phyloP scores from a whole-genome alignment of 2,113 vertebrate genomes.

The Paedocypris sp. region DNA sequence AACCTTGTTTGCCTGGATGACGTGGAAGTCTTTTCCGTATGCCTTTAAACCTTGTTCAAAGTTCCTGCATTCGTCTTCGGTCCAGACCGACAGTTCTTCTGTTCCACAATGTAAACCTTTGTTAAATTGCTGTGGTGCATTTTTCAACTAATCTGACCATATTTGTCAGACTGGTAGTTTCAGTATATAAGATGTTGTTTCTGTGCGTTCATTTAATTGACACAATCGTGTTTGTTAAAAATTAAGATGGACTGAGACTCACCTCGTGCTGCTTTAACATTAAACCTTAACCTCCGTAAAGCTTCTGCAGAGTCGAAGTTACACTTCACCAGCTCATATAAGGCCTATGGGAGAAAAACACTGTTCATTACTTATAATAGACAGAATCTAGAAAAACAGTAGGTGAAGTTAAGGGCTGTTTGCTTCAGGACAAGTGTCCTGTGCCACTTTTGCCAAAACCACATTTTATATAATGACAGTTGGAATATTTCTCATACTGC shows the following conservation, averaged over 20 bases:
- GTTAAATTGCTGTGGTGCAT: not conserved
- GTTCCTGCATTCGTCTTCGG: conserved; percentile 94
- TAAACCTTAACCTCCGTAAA: conserved; percentile 83
- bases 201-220: too few species aligned
- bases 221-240: not conserved
- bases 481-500: too few species aligned
- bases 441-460: too few species aligned
- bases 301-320: conserved; percentile 92
- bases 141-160: too few species aligned
- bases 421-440: too few species aligned
- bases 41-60: conserved; percentile 96
- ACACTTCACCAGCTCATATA: conserved; percentile 97
- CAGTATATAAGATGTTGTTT: too few species aligned
- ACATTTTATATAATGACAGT: too few species aligned
- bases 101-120: conserved; percentile 13
- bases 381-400: too few species aligned
- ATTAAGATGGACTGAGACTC: conserved; percentile 29
- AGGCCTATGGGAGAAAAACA: conserved; percentile 59
- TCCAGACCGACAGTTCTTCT: conserved; percentile 96
- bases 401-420: too few species aligned
- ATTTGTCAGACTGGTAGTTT: too few species aligned
- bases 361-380: too few species aligned
- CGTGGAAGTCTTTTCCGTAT: conserved; percentile 96
- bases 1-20: conserved; percentile 98
- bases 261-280: conserved; percentile 96